These are phyloP conservation scores for Nomada ruficornis DNA, from an alignment of 2,888 invertebrate species.

Conservation along the genomic window DNA sequence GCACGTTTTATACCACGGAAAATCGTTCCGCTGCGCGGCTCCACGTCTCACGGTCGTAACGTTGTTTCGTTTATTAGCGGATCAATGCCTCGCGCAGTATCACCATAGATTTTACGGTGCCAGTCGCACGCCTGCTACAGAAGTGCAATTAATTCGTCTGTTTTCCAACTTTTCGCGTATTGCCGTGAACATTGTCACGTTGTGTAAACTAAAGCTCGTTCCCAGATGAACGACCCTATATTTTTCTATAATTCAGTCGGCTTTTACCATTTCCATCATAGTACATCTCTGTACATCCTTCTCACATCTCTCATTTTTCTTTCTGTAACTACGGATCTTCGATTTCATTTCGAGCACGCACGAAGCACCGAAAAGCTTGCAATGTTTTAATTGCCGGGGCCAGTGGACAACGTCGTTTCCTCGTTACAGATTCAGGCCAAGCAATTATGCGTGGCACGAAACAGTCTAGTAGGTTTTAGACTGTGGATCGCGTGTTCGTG, in stretches of 20 bases:
- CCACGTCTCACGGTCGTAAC: slow-evolving; percentile 29
- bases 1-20: slow-evolving; percentile 44
- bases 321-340: background rate
- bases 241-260: no score
- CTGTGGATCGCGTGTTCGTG: background rate
- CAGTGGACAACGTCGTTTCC: background rate
- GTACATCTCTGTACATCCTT: no score
- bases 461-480: background rate
- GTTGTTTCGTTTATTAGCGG: slow-evolving; percentile 58
- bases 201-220: background rate
- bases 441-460: background rate
- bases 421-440: background rate
- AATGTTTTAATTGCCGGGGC: slow-evolving; percentile 29
- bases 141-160: slow-evolving; percentile 49
- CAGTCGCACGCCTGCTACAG: slow-evolving; percentile 8
- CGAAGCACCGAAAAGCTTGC: background rate
- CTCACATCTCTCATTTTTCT: background rate
- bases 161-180: slow-evolving; percentile 12
- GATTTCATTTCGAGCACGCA: slow-evolving; percentile 18
- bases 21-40: slow-evolving; percentile 41
- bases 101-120: slow-evolving; percentile 39
- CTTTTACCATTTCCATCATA: no score
- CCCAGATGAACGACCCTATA: slow-evolving; percentile 6
- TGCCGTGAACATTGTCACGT: background rate
- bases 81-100: slow-evolving; percentile 48